Conservation (phyloP, 1,140 invertebrate genomes). For the Penaeus indicus region DNA sequence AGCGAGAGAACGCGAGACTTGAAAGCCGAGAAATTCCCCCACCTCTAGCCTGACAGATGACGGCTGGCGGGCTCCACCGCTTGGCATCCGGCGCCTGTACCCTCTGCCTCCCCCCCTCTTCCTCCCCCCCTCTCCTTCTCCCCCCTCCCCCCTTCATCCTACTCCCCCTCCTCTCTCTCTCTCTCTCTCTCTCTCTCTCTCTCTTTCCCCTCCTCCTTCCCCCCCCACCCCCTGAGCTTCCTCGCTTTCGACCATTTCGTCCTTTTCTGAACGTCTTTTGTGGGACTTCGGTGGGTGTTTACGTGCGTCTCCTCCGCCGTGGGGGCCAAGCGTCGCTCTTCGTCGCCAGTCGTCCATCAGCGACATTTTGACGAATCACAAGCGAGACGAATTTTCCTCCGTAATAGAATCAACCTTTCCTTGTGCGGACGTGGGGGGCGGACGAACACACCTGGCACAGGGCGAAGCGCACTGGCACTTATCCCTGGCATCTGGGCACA, state of each 20-base stretch:
- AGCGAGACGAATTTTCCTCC: too few relatives aligned
- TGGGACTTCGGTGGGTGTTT: neutral
- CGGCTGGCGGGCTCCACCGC: neutral
- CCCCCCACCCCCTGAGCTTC: neutral
- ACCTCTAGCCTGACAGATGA: conserved; percentile 50
- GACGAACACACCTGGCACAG: conserved; percentile 33
- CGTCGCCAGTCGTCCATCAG: too few relatives aligned
- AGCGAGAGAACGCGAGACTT: conserved; percentile 33
- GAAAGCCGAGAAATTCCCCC: conserved; percentile 54
- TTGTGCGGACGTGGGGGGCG: neutral
- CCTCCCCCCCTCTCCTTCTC: neutral
- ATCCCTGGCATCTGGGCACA: conserved; percentile 32
- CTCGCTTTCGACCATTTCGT: neutral
- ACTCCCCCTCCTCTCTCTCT: neutral
- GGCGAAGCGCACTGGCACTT: conserved; percentile 32
- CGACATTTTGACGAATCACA: too few relatives aligned
- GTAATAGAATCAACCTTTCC: too few relatives aligned
- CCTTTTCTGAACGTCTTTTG: neutral
- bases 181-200: neutral
- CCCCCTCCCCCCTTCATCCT: too few relatives aligned
- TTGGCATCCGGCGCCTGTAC: conserved; percentile 31
- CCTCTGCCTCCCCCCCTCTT: neutral
- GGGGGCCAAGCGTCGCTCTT: too few relatives aligned
- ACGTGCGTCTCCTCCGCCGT: too few relatives aligned
- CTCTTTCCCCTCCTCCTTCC: neutral